Conservation (phyloP, 2,113 vertebrate genomes). For the Sula dactylatra region DNA sequence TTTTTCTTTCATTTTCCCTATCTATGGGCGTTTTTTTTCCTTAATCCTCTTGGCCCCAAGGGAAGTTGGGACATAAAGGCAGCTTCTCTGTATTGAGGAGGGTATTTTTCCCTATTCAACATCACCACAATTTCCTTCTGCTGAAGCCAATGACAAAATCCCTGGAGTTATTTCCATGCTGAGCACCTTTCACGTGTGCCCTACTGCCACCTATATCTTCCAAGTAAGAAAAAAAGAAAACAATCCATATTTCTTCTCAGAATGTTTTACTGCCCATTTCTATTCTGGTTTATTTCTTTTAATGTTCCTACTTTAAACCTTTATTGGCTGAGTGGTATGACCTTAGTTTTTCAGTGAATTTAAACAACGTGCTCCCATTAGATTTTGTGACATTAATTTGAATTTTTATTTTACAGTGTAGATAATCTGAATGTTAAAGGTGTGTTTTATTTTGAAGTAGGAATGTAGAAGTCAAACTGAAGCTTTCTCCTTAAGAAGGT, state of each 20-base stretch:
- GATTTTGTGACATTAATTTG: constrained; percentile 27
- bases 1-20: background rate
- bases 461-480: background rate
- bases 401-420: constrained; percentile 40
- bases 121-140: background rate
- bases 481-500: background rate
- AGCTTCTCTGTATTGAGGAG: background rate
- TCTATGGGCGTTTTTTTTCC: background rate
- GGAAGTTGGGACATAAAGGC: background rate
- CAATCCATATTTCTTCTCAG: background rate
- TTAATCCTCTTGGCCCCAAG: background rate
- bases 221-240: background rate
- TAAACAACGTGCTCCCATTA: constrained; percentile 10
- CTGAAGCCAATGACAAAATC: background rate
- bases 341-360: constrained; percentile 37
- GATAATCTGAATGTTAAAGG: constrained; percentile 44
- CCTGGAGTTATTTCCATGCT: background rate
- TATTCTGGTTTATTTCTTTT: constrained; percentile 12
- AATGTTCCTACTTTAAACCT: constrained; percentile 24
- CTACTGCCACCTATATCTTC: background rate
- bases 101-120: background rate
- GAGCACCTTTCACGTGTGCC: background rate
- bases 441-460: background rate
- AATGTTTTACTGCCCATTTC: constrained; percentile 13
- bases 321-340: background rate